phyloP scores from a whole-genome alignment of 2,888 invertebrate genomes.

The Drosophila nigricruria region DNA sequence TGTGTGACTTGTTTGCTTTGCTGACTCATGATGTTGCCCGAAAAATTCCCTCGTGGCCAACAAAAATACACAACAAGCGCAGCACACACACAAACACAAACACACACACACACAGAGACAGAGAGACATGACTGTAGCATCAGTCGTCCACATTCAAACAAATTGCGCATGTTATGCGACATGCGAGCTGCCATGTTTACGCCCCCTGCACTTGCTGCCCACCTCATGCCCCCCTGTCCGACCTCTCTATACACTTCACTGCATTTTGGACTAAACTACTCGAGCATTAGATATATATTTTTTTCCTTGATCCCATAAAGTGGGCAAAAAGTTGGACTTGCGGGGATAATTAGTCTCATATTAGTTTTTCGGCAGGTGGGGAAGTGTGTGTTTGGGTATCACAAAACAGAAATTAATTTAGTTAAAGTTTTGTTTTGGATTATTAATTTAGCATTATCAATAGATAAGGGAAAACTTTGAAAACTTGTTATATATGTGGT shows the following conservation, averaged over 20 bases:
- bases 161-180: conserved; percentile 79
- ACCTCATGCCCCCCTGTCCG: too few species aligned
- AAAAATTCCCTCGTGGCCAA: conserved; percentile 70
- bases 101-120: background rate
- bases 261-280: conserved; percentile 41
- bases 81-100: conserved; percentile 3
- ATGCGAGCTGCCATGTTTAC: conserved; percentile 77
- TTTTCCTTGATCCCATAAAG: conserved; percentile 17
- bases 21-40: conserved; percentile 76
- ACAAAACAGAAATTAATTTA: conserved; percentile 20
- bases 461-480: background rate
- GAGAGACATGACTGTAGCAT: conserved; percentile 13
- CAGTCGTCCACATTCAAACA: conserved; percentile 63
- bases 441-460: conserved; percentile 9
- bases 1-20: conserved; percentile 66
- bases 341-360: conserved; percentile 41
- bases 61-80: conserved; percentile 49
- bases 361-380: conserved; percentile 20
- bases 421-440: conserved; percentile 13
- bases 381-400: conserved; percentile 5
- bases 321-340: conserved; percentile 27
- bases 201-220: conserved; percentile 4
- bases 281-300: conserved; percentile 1
- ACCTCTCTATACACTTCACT: conserved; percentile 19
- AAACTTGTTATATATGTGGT: background rate